Conservation (phyloP, 2,797 vertebrate species). For the Kryptopterus vitreolus region DNA sequence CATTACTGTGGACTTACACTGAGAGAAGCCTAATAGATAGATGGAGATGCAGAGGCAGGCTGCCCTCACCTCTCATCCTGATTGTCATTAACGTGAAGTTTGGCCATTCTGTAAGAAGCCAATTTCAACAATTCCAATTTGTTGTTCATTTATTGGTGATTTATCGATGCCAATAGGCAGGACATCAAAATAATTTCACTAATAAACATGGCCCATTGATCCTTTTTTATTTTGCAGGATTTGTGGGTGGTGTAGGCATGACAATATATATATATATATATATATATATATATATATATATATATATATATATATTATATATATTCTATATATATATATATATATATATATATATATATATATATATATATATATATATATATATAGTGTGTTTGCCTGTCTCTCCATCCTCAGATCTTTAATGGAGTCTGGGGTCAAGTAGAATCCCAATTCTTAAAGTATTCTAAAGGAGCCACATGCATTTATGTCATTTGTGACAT, state of each 20-base stretch:
- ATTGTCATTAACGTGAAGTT: conserved; percentile 70
- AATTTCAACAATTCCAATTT: conserved; percentile 65
- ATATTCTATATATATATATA: too few relatives aligned
- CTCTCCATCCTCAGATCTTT: conserved; percentile 38
- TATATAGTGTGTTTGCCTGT: conserved; percentile 16
- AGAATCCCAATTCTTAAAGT: conserved; percentile 42
- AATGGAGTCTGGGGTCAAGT: conserved; percentile 48
- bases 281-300: conserved; percentile 20
- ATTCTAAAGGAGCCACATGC: conserved; percentile 42
- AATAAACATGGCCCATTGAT: neutral
- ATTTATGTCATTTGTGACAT: conserved; percentile 43
- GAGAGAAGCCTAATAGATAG: conserved; percentile 72
- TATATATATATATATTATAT: conserved; percentile 20
- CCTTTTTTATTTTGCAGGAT: neutral
- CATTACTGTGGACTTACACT: conserved; percentile 68
- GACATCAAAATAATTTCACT: neutral
- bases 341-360: conserved; percentile 11
- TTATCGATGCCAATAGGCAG: conserved; percentile 13
- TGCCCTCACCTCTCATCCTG: conserved; percentile 52
- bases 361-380: conserved; percentile 24
- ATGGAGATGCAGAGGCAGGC: conserved; percentile 72
- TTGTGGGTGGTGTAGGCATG: conserved; percentile 27
- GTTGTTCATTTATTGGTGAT: conserved; percentile 51
- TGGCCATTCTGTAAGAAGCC: conserved; percentile 73
- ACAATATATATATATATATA: too few relatives aligned